Conservation (phyloP, 2,797 vertebrate genomes). For the Gadopsis bispinosus region DNA sequence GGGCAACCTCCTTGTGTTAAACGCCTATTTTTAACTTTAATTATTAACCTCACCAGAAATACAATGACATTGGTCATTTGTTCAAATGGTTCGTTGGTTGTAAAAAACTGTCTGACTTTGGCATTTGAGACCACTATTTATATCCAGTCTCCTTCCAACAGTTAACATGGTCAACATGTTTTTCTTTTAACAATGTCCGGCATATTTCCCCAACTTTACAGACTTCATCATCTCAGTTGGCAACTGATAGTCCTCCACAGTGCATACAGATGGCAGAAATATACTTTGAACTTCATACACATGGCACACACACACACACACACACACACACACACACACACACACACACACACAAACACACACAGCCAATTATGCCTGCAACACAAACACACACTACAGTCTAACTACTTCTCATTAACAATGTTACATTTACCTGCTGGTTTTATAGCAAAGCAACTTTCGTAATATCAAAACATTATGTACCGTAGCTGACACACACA, state of each 20-base stretch:
- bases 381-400: constrained; percentile 1
- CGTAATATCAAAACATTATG: constrained; percentile 7
- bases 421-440: background rate
- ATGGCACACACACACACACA: background rate
- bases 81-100: no score
- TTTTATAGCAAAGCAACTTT: background rate
- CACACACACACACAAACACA: background rate
- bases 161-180: background rate
- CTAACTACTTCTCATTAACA: constrained; percentile 8
- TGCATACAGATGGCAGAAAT: constrained; percentile 54
- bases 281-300: constrained; percentile 62
- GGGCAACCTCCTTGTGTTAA: no score
- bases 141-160: no score
- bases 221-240: constrained; percentile 18
- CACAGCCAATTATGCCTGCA: background rate
- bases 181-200: background rate
- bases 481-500: constrained; percentile 2
- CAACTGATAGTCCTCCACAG: constrained; percentile 48
- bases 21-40: no score
- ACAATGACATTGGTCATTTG: no score
- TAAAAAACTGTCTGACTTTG: no score
- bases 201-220: background rate
- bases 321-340: background rate
- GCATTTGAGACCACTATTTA: no score
- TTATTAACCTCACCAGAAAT: no score